phyloP scores from a whole-genome alignment of 1,140 invertebrate genomes.

The Lasioglossum albipes region DNA sequence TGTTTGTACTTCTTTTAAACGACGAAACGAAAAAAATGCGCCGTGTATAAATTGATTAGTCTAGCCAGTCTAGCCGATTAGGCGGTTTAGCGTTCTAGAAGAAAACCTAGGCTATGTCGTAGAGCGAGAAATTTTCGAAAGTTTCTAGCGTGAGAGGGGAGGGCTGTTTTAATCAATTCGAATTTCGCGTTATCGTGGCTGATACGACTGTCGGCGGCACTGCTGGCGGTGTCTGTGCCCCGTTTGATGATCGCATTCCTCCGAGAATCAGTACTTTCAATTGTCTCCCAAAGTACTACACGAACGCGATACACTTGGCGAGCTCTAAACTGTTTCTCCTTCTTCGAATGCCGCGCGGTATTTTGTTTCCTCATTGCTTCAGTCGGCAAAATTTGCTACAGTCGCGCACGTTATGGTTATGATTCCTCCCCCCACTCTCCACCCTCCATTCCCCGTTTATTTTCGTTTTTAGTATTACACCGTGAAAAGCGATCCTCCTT shows the following conservation, averaged over 20 bases:
- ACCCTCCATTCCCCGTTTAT: too few relatives aligned
- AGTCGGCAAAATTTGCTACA: slow-evolving; percentile 31
- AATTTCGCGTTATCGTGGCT: slow-evolving; percentile 33
- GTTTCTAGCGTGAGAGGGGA: slow-evolving; percentile 46
- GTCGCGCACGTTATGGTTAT: slow-evolving; percentile 9
- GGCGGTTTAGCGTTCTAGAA: slow-evolving; percentile 42
- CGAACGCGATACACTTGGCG: not conserved
- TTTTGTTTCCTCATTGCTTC: slow-evolving; percentile 1
- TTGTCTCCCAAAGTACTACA: not conserved
- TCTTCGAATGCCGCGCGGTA: not conserved
- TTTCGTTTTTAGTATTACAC: not conserved
- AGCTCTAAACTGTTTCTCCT: not conserved
- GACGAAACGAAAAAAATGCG: slow-evolving; percentile 45
- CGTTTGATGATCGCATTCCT: slow-evolving; percentile 14
- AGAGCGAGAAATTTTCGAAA: slow-evolving; percentile 28
- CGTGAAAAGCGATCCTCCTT: not conserved
- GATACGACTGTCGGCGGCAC: slow-evolving; percentile 62
- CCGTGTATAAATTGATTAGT: slow-evolving; percentile 54
- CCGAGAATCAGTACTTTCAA: not conserved
- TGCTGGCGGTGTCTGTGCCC: slow-evolving; percentile 70
- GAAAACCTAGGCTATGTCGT: slow-evolving; percentile 35
- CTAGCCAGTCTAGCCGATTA: slow-evolving; percentile 27
- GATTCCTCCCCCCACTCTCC: not conserved
- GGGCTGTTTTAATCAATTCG: slow-evolving; percentile 53
- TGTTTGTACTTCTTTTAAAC: slow-evolving; percentile 78